Evolutionary conservation across 2,113 vertebrate species (phyloP).

Genomic region (Cyanocitta stelleri): DNA sequence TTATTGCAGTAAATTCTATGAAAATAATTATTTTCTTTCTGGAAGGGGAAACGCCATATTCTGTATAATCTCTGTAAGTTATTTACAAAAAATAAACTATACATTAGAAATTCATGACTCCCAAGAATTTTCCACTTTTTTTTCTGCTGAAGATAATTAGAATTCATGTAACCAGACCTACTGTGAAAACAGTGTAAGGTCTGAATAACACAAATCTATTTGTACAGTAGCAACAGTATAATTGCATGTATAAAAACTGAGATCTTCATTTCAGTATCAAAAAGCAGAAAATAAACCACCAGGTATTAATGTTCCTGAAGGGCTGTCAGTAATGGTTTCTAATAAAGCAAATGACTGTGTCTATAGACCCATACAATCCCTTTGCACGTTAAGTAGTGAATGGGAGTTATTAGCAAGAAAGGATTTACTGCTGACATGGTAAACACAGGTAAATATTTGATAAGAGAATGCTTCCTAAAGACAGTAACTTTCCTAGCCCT

Average conservation of each 20-base stretch:
- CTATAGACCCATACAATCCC: background rate
- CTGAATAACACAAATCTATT: background rate
- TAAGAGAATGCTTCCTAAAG: background rate
- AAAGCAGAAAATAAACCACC: background rate
- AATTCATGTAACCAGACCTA: constrained; percentile 10
- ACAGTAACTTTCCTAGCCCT: background rate
- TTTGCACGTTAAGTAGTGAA: background rate
- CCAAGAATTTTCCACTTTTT: background rate
- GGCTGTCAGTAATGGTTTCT: background rate
- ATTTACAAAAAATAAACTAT: background rate
- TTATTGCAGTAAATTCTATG: background rate
- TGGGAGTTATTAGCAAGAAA: background rate
- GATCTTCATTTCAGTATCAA: background rate
- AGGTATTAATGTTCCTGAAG: background rate
- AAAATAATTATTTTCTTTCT: background rate
- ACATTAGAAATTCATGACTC: background rate
- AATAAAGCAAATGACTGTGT: background rate
- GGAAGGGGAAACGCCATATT: background rate
- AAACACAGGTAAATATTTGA: background rate
- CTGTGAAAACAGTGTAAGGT: background rate
- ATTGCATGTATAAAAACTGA: background rate
- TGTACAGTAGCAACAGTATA: background rate
- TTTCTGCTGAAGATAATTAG: background rate
- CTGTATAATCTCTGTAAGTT: background rate
- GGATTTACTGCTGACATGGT: background rate